phyloP scores from a whole-genome alignment of 1,140 invertebrate species.

The Pseudomyrmex concolor region DNA sequence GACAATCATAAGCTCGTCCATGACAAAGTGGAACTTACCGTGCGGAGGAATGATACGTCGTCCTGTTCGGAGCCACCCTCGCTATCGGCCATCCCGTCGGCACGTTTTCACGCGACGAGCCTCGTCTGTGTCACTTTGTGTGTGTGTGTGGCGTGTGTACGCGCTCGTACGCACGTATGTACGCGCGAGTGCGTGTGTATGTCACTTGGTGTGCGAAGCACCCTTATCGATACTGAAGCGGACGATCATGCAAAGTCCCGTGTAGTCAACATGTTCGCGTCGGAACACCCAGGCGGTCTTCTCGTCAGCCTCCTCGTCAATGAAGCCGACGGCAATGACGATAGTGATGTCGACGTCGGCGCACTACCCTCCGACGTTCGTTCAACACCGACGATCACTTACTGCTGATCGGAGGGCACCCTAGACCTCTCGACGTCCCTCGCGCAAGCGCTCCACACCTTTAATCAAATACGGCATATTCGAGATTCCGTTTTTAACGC shows the following conservation, averaged over 20 bases:
- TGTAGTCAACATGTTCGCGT: conserved; percentile 63
- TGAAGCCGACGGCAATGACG: conserved; percentile 32
- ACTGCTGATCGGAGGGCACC: conserved; percentile 61
- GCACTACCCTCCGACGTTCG: conserved; percentile 50
- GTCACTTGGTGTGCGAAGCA: conserved; percentile 40
- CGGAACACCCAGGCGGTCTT: not conserved
- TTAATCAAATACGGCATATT: conserved; percentile 76
- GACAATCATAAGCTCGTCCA: not conserved
- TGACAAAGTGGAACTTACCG: conserved; percentile 89
- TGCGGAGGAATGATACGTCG: conserved; percentile 98
- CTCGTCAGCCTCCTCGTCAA: conserved; percentile 11
- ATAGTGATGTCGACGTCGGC: conserved; percentile 26
- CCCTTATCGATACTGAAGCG: conserved; percentile 33
- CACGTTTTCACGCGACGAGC: conserved; percentile 63
- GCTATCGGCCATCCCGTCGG: conserved; percentile 91
- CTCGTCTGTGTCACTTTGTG: conserved; percentile 20
- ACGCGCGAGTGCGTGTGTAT: conserved; percentile 7
- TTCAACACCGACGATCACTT: conserved; percentile 70
- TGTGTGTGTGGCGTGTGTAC: conserved; percentile 13
- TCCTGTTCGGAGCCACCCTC: conserved; percentile 98
- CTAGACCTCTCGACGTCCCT: conserved; percentile 48
- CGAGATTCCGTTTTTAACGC: conserved; percentile 60
- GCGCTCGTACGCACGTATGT: conserved; percentile 17
- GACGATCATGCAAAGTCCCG: conserved; percentile 55
- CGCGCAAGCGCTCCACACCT: conserved; percentile 75